Evolutionary conservation across 2,113 vertebrate species (phyloP), one percentile per base, ranked within the genome.

Genomic region (Pholis gunnellus): DNA sequence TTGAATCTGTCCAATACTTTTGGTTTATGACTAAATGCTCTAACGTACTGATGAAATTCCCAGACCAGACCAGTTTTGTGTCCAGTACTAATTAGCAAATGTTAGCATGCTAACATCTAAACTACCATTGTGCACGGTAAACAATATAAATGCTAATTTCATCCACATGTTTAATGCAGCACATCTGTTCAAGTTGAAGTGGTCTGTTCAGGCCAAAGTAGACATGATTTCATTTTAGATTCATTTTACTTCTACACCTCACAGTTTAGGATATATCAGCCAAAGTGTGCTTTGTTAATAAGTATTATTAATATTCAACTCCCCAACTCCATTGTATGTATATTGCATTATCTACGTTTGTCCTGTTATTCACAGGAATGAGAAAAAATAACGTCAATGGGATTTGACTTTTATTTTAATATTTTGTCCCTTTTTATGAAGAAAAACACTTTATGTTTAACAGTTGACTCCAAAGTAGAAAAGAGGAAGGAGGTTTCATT

Each of bases 391-490:
- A n/a, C n/a, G n/a, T n/a, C n/a, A n/a, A n/a, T n/a, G 4, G 2
- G 8, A 17, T 71, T 27, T 4, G 2, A 42, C 40, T 48, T 77
- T 31, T 48, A 6, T 46, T 48, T 40, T 2, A 18, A 27, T 50
- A 18, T 27, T 59, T 36, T 29, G 10, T 36, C 10, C 15, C 27
- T 60, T 48, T 29, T 52, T 36, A 15, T 4, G 42, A 9, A 25
- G 6, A 36, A 36, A 29, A 64, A 56, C 5, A 29, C 3, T 63
- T 54, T 7, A 17, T n/a, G 13, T 66, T 65, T 29, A 60, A 1
- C 29, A 48, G 63, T 15, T 25, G 10, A 31, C 59, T 31, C 74
- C 14, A 46, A 72, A 84, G 40, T 25, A 59, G 40, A 25, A 59
- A 13, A 36, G 42, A 50, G 4, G 13, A n/a, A 36, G 52, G 42